Conservation (phyloP, 2,797 vertebrate genomes). For the Enteromius thamalakanensis region DNA sequence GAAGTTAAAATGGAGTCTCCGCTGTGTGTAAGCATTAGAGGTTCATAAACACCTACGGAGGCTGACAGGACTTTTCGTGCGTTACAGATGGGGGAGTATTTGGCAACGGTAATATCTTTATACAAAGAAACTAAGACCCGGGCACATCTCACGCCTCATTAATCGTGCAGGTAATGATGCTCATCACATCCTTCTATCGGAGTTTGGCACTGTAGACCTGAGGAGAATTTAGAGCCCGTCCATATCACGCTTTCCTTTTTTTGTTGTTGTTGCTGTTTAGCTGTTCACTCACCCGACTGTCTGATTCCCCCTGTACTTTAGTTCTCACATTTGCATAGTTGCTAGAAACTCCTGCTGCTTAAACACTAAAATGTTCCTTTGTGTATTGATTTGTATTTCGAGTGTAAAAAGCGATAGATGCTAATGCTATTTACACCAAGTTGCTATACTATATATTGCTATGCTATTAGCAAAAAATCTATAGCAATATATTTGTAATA, state of each 20-base stretch:
- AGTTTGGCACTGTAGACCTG: slow-evolving; percentile 36
- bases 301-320: background rate
- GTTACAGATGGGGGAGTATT: slow-evolving; percentile 26
- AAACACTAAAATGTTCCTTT: background rate
- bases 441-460: too few relatives aligned
- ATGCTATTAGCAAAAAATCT: too few relatives aligned
- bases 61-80: slow-evolving; percentile 32
- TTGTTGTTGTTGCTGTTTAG: slow-evolving; percentile 14
- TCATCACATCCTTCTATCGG: slow-evolving; percentile 28
- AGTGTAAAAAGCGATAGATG: too few relatives aligned
- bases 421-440: too few relatives aligned
- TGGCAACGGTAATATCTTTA: slow-evolving; percentile 36
- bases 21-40: slow-evolving; percentile 37
- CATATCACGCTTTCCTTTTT: slow-evolving; percentile 8
- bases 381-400: background rate
- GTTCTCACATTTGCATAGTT: slow-evolving; percentile 6
- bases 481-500: too few relatives aligned
- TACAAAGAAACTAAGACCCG: slow-evolving; percentile 37
- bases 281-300: background rate
- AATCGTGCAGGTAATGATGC: slow-evolving; percentile 54
- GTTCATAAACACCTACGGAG: slow-evolving; percentile 38
- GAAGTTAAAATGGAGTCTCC: slow-evolving; percentile 46
- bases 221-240: slow-evolving; percentile 33
- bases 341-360: slow-evolving; percentile 1
- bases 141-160: slow-evolving; percentile 51